A percentile compares a stretch with the other conserved stretches of the same genome.
Conservation (phyloP, 2,888 invertebrate species). For the Cheilosia scutellata region DNA sequence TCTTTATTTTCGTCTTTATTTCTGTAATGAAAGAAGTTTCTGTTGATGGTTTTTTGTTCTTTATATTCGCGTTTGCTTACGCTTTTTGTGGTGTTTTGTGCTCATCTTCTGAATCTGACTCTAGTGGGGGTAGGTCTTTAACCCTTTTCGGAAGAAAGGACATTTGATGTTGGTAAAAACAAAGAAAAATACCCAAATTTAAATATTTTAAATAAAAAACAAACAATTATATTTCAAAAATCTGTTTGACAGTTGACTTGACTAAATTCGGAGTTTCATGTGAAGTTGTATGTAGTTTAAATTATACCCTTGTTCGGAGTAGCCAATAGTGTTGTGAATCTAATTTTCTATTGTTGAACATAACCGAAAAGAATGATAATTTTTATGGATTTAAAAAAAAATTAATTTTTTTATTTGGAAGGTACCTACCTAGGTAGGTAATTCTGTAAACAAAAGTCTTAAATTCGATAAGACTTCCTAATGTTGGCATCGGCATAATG, state of each 20-base stretch:
- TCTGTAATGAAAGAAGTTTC: slow-evolving; percentile 17
- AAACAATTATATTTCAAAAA: slow-evolving; percentile 51
- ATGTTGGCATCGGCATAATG: too few species aligned
- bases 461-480: too few species aligned
- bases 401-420: too few species aligned
- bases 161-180: slow-evolving; percentile 74
- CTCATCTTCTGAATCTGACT: slow-evolving; percentile 82
- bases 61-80: background rate
- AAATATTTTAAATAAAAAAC: slow-evolving; percentile 14
- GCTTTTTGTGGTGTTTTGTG: slow-evolving; percentile 79
- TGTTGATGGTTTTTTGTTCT: background rate
- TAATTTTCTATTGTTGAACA: too few species aligned
- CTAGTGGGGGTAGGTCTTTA: slow-evolving; percentile 81
- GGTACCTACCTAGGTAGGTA: too few species aligned
- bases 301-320: slow-evolving; percentile 1
- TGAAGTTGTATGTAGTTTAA: slow-evolving; percentile 45
- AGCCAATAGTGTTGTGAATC: background rate
- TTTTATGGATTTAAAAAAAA: too few species aligned
- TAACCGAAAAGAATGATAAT: too few species aligned
- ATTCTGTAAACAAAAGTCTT: too few species aligned
- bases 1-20: slow-evolving; percentile 45
- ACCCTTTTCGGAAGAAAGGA: slow-evolving; percentile 81
- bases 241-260: slow-evolving; percentile 44
- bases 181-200: background rate
- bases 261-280: too few species aligned